These are phyloP conservation scores for Drosophila suzukii DNA, from an alignment of 1,140 invertebrate species.

Conservation along the genomic window DNA sequence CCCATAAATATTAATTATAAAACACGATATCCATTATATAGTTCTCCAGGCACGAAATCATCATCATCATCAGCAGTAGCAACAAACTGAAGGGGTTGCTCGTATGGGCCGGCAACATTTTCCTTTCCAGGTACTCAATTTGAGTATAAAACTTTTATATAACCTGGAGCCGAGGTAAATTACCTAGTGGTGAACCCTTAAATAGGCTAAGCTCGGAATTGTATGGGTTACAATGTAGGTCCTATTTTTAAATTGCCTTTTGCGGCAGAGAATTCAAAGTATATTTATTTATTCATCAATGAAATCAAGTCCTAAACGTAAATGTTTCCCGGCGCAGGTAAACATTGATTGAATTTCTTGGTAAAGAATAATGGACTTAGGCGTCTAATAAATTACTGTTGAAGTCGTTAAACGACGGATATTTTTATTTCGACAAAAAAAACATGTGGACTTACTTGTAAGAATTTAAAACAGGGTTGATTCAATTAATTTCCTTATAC, in stretches of 20 bases:
- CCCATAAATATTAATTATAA: constrained; percentile 79
- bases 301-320: constrained; percentile 10
- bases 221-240: constrained; percentile 7
- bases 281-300: constrained; percentile 42
- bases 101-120: constrained; percentile 32
- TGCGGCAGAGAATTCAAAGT: constrained; percentile 6
- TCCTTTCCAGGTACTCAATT: constrained; percentile 57
- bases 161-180: constrained; percentile 25
- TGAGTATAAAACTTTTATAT: constrained; percentile 40
- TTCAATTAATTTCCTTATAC: not conserved
- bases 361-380: constrained; percentile 22
- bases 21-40: constrained; percentile 47
- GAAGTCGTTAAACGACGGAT: not conserved
- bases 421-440: not conserved
- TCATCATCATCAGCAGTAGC: constrained; percentile 50
- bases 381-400: constrained; percentile 7
- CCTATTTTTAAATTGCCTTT: constrained; percentile 52
- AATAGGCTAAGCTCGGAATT: constrained; percentile 1
- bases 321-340: not conserved
- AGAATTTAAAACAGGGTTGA: not conserved
- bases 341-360: constrained; percentile 25
- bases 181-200: constrained; percentile 16
- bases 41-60: constrained; percentile 49
- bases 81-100: constrained; percentile 53
- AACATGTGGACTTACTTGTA: not conserved